Conservation (phyloP, 2,113 vertebrate species). For the Typhlomys cinereus region DNA sequence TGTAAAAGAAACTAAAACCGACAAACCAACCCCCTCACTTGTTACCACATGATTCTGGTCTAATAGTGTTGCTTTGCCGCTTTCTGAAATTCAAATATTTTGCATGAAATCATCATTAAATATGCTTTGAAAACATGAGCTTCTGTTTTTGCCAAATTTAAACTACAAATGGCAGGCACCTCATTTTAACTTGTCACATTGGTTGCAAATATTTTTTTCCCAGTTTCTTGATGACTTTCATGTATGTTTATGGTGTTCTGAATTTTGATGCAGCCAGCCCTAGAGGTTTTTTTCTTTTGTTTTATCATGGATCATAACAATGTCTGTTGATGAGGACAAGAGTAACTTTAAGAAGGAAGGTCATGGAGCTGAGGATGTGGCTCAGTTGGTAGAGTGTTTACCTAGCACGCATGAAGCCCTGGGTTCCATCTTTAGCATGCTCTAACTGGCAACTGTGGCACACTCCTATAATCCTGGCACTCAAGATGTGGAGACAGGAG, state of each 20-base stretch:
- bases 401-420: not conserved
- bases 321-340: not conserved
- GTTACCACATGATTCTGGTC: not conserved
- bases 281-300: not conserved
- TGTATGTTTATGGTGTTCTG: not conserved
- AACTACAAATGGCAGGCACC: slow-evolving; percentile 48
- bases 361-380: not conserved
- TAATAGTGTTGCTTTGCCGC: slow-evolving; percentile 11
- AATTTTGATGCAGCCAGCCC: slow-evolving; percentile 29
- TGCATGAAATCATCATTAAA: slow-evolving; percentile 47
- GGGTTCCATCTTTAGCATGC: not conserved
- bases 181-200: slow-evolving; percentile 55
- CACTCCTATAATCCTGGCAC: too few species aligned
- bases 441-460: not conserved
- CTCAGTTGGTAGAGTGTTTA: not conserved
- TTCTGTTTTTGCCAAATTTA: slow-evolving; percentile 60
- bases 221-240: slow-evolving; percentile 48
- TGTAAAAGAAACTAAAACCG: not conserved
- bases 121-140: slow-evolving; percentile 39
- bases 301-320: not conserved
- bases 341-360: not conserved
- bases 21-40: not conserved
- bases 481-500: not conserved
- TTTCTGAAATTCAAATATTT: slow-evolving; percentile 47
- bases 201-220: slow-evolving; percentile 64